A percentile compares a stretch with the other conserved stretches of the same genome.
Conservation (phyloP, 2,888 invertebrate species). For the Dorcus hopei region DNA sequence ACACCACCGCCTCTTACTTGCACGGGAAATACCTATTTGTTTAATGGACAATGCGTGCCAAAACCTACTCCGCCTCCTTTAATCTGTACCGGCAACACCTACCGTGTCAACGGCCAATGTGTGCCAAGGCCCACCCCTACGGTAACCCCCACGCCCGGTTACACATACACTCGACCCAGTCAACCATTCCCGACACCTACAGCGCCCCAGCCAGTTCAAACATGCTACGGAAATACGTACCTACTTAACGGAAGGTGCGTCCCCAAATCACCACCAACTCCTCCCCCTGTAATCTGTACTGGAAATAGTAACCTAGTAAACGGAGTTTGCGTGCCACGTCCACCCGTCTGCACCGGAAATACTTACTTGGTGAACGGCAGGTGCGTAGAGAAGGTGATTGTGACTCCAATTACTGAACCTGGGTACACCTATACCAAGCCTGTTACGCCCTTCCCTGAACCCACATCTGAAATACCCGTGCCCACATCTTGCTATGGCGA, state of each 20-base stretch:
- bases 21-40: conserved; percentile 2
- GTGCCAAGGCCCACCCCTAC: not conserved
- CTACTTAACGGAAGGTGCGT: conserved; percentile 5
- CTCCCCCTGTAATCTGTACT: not conserved
- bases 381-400: not conserved
- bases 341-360: conserved; percentile 1
- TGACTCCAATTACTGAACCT: not conserved
- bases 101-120: not conserved
- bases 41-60: conserved; percentile 17
- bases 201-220: too few relatives aligned
- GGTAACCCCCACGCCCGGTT: not conserved
- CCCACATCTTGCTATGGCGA: not conserved
- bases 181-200: not conserved
- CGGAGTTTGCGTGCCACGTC: conserved; percentile 5
- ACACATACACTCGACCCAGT: not conserved
- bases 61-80: conserved; percentile 8
- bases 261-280: not conserved
- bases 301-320: not conserved
- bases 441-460: not conserved
- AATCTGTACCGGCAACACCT: not conserved
- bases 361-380: conserved; percentile 1
- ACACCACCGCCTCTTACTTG: conserved; percentile 8
- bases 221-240: not conserved
- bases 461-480: not conserved
- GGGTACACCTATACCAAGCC: not conserved